Base-by-base conservation (phyloP, 2,113 vertebrate genomes). In the Thalassarche chlororhynchos region DNA sequence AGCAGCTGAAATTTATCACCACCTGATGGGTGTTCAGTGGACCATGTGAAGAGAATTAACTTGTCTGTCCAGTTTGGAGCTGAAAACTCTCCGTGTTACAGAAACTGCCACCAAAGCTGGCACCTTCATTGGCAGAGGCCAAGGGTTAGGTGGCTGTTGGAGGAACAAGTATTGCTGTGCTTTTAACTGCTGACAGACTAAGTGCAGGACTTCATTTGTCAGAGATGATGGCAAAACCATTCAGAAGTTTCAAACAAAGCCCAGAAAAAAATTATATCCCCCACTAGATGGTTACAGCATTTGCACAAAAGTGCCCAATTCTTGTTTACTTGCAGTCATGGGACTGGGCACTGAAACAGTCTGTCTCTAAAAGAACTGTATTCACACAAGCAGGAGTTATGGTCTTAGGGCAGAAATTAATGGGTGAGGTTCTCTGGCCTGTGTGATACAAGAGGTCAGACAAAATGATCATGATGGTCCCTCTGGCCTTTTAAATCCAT, bases 41-140 rank as follows among this genome's bases (percentile, higher is more conserved):
- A 89, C 93, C 95, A 58, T 92, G 66, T 58, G 91, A 93, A 94
- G 15, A 62, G 78, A 96, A 96, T 97, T 96, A 94, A 97, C 84
- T 97, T 91, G 82, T 95, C 95, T 92, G 92, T 84, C 92, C 91
- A 68, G 70, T 83, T 9, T 58, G 84, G 87, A 95, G 87, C 91
- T 66, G 89, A 93, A 89, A 94, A 94, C 68, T 95, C 94, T 91
- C 70, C 13, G 15, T 61, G 70, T 94, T 90, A 84, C 46, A 93
- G 89, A 93, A 94, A 78, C 70, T 91, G 93, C 87, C 83, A 86
- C 91, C 70, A 87, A 95, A 91, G 32, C 74, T 91, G 87, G 91
- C 89, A 94, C 70, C 42, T 66, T 83, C 89, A 38, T 4, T 87
- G 94, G 87, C 84, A 93, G 77, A 91, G 84, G 93, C 49, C 93